A percentile compares a stretch with the other conserved stretches of the same genome.
phyloP scores from a whole-genome alignment of 2,797 vertebrate genomes.

The Astyanax mexicanus region DNA sequence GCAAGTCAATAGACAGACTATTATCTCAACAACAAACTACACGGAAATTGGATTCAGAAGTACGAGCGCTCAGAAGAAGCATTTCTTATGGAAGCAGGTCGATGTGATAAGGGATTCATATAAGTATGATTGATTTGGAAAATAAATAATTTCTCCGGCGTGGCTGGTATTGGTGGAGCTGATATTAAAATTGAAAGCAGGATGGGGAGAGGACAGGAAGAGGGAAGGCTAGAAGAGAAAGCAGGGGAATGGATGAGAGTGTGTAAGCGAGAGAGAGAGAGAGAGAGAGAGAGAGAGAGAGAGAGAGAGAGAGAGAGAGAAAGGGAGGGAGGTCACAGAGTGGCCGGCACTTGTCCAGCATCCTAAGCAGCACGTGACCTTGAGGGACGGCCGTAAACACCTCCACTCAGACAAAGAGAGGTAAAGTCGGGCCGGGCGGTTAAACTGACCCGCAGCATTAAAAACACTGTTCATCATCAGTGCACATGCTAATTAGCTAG shows the following conservation, averaged over 20 bases:
- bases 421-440: constrained; percentile 56
- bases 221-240: constrained; percentile 41
- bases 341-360: constrained; percentile 43
- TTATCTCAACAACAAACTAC: constrained; percentile 49
- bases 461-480: not conserved
- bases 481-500: not conserved
- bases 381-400: constrained; percentile 58
- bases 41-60: constrained; percentile 52
- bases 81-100: constrained; percentile 71
- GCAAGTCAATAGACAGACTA: constrained; percentile 24
- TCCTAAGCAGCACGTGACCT: constrained; percentile 61
- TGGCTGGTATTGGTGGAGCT: constrained; percentile 64
- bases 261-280: constrained; percentile 7
- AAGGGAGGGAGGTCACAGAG: constrained; percentile 46
- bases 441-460: constrained; percentile 10
- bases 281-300: constrained; percentile 8
- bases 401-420: constrained; percentile 49
- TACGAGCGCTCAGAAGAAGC: constrained; percentile 47
- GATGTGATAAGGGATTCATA: constrained; percentile 71
- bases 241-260: constrained; percentile 7
- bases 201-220: constrained; percentile 50
- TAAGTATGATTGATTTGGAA: constrained; percentile 74
- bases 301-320: constrained; percentile 7
- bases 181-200: constrained; percentile 65
- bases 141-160: constrained; percentile 72